Evolutionary conservation across 2,113 vertebrate species (phyloP).

Genomic region (Corvus hawaiiensis): DNA sequence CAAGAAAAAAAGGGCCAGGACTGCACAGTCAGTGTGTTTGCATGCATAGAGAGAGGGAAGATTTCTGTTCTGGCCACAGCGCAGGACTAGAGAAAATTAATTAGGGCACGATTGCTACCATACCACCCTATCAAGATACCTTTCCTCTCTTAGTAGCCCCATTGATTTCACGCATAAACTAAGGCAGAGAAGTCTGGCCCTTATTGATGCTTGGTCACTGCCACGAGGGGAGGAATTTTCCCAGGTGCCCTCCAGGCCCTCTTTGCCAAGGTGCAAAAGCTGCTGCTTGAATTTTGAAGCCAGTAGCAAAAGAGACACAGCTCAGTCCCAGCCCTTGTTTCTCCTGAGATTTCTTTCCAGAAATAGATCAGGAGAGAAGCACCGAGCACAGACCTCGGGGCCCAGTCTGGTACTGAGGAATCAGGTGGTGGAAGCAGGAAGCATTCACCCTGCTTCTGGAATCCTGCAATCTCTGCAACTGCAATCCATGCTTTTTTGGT

Average conservation of each 20-base stretch:
- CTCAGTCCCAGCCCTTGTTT: background rate
- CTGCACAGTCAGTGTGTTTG: background rate
- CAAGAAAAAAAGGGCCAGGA: background rate
- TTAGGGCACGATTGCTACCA: background rate
- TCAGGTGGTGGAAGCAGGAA: background rate
- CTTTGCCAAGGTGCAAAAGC: background rate
- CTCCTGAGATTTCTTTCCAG: background rate
- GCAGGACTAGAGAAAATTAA: background rate
- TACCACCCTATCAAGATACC: background rate
- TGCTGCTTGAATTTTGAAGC: background rate
- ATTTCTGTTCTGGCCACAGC: background rate
- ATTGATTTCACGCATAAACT: background rate
- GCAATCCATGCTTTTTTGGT: background rate
- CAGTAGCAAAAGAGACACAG: background rate
- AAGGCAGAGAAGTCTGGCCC: background rate
- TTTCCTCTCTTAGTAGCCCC: background rate
- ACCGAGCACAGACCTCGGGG: fast-evolving
- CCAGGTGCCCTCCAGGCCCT: background rate
- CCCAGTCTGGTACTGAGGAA: background rate
- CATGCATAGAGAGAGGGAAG: background rate
- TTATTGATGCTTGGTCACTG: background rate
- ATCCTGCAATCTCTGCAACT: background rate
- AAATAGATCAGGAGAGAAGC: background rate
- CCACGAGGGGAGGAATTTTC: background rate
- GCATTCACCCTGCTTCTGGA: background rate